Base-by-base conservation (phyloP, 2,888 invertebrate species). In the Aphodius granarius region DNA sequence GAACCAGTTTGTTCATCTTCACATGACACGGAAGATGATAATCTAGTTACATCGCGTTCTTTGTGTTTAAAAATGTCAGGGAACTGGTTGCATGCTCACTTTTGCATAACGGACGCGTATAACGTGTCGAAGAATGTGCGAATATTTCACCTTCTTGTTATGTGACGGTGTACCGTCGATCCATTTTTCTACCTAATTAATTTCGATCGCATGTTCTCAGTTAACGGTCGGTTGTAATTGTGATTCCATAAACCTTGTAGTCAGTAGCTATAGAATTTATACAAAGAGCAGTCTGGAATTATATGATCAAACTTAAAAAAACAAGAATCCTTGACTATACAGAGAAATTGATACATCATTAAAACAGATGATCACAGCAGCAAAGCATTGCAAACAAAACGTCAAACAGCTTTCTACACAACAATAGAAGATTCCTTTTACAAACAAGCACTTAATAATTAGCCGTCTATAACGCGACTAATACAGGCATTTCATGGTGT, bases 11-110 rank as follows among this genome's bases (percentile, higher is more conserved):
- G 72, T 72, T 72, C 72, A 23, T 72, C 63, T 72, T 72, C 72
- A 62, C 72, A 72, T 62, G 18, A 43, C 17, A 72, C 43, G 2
- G 19, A 20, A 62, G 78, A 76, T 76, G 23, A 66, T 71, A 73
- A 76, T 76, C 75, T 75, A 17, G 75, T 76, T 73, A 78, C 76
- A 78, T 23, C 23, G 66, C 75, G 77, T 75, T 75, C 63, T 23
- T 77, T 75, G 20, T 77, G 74, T 77, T 43, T 43, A 43, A 75
- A 76, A 78, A 73, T 63, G 78, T 65, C 74, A 73, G 72, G 64
- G 72, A 73, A 75, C 75, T 19, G 72, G 72, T 75, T 78, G 75
- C 78, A 76, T 72, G 75, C 73, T 73, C 72, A 76, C 66, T 23
- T 65, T 64, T 71, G 64, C 75, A 72, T 73, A 68, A 75, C 70